Conservation (phyloP, 2,113 vertebrate species). For the Sturnira hondurensis region DNA sequence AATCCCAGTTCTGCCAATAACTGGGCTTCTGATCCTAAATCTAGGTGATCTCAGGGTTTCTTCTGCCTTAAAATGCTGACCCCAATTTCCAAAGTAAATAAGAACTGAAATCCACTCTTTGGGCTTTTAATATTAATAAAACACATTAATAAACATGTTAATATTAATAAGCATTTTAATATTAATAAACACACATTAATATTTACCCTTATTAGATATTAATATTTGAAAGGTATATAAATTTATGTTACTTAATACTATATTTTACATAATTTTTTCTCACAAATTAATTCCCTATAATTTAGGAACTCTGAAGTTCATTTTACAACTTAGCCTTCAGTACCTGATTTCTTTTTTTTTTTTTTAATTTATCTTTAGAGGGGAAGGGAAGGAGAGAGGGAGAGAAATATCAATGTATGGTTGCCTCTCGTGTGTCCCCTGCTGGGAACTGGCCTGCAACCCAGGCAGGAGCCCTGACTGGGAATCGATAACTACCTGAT, state of each 20-base stretch:
- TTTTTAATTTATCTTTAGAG: too few species aligned
- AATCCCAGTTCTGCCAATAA: neutral
- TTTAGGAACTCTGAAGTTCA: neutral
- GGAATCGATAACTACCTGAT: neutral
- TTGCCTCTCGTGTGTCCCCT: too few species aligned
- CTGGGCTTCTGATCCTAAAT: neutral
- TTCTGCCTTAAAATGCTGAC: neutral
- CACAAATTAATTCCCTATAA: neutral
- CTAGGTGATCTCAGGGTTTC: neutral
- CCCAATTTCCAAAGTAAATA: neutral
- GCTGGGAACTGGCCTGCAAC: too few species aligned
- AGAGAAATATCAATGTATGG: too few species aligned
- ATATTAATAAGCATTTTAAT: too few species aligned
- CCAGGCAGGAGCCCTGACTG: too few species aligned
- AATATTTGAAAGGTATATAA: neutral
- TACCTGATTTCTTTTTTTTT: neutral
- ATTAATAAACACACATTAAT: neutral
- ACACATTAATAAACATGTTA: too few species aligned
- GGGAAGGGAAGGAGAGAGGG: too few species aligned
- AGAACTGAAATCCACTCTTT: conserved; percentile 1
- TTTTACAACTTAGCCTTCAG: conserved; percentile 5
- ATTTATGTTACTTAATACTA: neutral
- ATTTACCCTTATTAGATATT: neutral
- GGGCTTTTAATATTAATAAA: neutral
- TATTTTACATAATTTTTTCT: conserved; percentile 6